Percentiles rank a stretch among this genome's conserved stretches.
Conservation (phyloP, 2,888 invertebrate species). For the Drosophila subquinaria region DNA sequence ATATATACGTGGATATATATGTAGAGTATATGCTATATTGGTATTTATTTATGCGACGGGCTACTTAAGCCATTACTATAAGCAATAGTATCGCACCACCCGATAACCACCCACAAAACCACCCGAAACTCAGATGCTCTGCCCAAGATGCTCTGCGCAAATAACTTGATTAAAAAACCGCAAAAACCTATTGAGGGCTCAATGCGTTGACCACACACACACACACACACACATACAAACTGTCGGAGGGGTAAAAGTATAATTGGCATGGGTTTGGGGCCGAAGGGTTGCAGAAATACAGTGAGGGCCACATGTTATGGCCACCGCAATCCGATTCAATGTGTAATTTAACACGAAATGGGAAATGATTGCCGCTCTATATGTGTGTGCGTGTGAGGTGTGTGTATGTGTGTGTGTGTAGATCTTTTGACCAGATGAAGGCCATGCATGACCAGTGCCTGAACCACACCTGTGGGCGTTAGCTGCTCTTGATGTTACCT, state of each 20-base stretch:
- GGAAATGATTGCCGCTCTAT: conserved; percentile 70
- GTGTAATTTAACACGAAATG: conserved; percentile 82
- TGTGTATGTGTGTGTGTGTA: conserved; percentile 26
- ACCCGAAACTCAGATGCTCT: neutral
- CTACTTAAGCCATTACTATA: conserved; percentile 67
- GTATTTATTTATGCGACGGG: conserved; percentile 66
- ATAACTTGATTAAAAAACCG: conserved; percentile 82
- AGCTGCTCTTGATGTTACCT: conserved; percentile 35
- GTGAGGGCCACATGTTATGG: conserved; percentile 69
- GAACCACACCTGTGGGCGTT: conserved; percentile 65
- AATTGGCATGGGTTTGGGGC: neutral
- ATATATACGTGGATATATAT: conserved; percentile 18
- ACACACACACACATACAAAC: conserved; percentile 37
- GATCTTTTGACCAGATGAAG: conserved; percentile 57
- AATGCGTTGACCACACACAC: conserved; percentile 65
- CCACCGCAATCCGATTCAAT: conserved; percentile 79
- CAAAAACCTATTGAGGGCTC: conserved; percentile 78
- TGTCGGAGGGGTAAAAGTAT: neutral
- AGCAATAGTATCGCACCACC: conserved; percentile 36
- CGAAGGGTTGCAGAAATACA: conserved; percentile 30
- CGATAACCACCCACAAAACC: neutral
- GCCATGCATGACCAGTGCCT: conserved; percentile 45
- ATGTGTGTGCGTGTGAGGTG: conserved; percentile 19
- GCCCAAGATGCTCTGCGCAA: conserved; percentile 57
- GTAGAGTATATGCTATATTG: conserved; percentile 27